phyloP scores from a whole-genome alignment of 2,888 invertebrate species.

The Norana najaformis region DNA sequence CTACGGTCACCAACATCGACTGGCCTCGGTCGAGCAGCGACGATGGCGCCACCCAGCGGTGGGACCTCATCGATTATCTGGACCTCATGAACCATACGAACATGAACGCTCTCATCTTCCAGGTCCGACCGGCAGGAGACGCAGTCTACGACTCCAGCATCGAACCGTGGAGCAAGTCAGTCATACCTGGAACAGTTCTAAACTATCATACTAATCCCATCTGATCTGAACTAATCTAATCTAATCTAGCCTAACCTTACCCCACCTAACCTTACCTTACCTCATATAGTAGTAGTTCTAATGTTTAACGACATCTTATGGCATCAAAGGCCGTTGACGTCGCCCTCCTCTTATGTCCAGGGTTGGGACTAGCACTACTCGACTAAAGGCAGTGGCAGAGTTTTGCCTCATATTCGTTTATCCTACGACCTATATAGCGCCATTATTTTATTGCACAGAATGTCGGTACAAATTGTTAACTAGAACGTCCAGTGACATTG shows the following conservation, averaged over 20 bases:
- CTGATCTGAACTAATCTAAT: background rate
- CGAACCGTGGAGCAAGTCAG: conserved; percentile 56
- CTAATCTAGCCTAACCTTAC: background rate
- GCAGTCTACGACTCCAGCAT: conserved; percentile 52
- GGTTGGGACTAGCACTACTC: too few relatives aligned
- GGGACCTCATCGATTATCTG: conserved; percentile 40
- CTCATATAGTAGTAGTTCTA: too few relatives aligned
- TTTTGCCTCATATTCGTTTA: too few relatives aligned
- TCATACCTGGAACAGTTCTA: conserved; percentile 36
- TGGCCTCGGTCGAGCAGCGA: conserved; percentile 52
- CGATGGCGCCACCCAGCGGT: conserved; percentile 46
- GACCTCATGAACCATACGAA: conserved; percentile 48
- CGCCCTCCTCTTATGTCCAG: too few relatives aligned
- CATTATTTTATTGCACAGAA: too few relatives aligned
- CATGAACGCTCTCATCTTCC: conserved; percentile 49
- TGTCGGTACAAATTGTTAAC: too few relatives aligned
- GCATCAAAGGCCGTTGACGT: too few relatives aligned
- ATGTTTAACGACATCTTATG: too few relatives aligned
- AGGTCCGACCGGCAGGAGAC: conserved; percentile 51
- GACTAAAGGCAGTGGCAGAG: too few relatives aligned
- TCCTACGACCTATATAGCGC: too few relatives aligned
- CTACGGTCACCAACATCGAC: conserved; percentile 57
- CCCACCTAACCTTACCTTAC: too few relatives aligned
- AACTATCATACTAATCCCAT: background rate
- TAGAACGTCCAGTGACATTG: too few relatives aligned